Evolutionary conservation across 2,888 invertebrate species (phyloP).

Genomic region (Stenotaenia linearis): DNA sequence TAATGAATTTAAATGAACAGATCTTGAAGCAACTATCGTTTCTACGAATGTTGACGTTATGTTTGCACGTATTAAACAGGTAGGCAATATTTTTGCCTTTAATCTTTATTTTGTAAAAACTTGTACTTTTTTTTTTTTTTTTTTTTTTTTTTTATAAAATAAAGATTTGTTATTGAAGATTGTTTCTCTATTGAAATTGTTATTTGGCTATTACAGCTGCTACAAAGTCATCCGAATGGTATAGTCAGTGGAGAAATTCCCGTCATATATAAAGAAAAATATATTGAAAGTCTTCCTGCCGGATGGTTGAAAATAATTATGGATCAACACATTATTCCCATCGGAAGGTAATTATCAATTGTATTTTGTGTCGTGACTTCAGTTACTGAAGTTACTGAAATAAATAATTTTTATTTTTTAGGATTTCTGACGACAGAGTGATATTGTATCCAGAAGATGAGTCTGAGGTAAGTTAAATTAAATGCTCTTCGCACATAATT

Average conservation of each 20-base stretch:
- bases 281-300: constrained; percentile 60
- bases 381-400: no score
- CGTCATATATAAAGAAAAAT: constrained; percentile 55
- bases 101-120: no score
- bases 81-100: neutral
- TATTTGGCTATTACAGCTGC: neutral
- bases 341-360: neutral
- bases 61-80: neutral
- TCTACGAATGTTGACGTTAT: neutral
- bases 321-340: neutral
- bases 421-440: no score
- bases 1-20: neutral
- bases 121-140: no score
- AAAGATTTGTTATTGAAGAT: neutral
- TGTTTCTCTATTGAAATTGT: no score
- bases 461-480: no score
- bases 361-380: neutral
- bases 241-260: constrained; percentile 57
- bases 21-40: neutral
- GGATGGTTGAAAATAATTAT: constrained; percentile 54
- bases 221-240: constrained; percentile 44
- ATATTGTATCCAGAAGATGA: no score
- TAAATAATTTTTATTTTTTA: no score
- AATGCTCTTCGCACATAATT: no score
- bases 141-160: neutral